Evolutionary conservation across 2,888 invertebrate species (phyloP).

Genomic region (Trachelus tabidus): DNA sequence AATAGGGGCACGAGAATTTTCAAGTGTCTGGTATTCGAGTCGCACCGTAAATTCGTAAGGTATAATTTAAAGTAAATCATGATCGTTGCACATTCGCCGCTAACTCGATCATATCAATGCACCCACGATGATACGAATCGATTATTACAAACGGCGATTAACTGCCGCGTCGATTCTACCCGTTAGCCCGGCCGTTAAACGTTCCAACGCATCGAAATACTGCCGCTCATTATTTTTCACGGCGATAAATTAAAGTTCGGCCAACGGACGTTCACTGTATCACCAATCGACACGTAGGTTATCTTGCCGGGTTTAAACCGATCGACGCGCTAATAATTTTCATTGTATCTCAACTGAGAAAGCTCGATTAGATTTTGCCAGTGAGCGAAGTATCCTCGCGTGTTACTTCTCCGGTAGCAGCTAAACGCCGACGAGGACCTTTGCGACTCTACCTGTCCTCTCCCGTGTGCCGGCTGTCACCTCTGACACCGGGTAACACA

Average conservation of each 20-base stretch:
- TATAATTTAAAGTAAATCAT: constrained; percentile 56
- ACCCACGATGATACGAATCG: neutral
- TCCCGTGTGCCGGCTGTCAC: no score
- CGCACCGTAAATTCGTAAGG: constrained; percentile 46
- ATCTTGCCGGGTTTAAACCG: no score
- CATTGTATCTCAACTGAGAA: neutral
- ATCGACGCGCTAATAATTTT: neutral
- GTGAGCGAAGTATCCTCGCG: no score
- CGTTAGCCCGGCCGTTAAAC: neutral
- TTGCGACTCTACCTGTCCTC: no score
- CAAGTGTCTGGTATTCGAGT: constrained; percentile 45
- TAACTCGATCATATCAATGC: constrained; percentile 43
- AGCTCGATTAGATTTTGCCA: neutral
- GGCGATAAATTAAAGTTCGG: no score
- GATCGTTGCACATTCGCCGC: constrained; percentile 49
- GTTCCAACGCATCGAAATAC: neutral
- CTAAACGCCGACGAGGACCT: no score
- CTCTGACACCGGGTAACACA: no score
- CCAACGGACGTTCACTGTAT: no score
- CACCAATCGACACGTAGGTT: no score
- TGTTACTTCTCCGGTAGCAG: no score
- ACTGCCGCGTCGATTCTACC: neutral
- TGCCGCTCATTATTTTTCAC: neutral
- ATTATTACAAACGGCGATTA: neutral
- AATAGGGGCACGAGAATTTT: constrained; percentile 53